Percentiles rank a stretch among this genome's conserved stretches.
phyloP scores from a whole-genome alignment of 2,113 vertebrate species.

The Paramisgurnus dabryanus region DNA sequence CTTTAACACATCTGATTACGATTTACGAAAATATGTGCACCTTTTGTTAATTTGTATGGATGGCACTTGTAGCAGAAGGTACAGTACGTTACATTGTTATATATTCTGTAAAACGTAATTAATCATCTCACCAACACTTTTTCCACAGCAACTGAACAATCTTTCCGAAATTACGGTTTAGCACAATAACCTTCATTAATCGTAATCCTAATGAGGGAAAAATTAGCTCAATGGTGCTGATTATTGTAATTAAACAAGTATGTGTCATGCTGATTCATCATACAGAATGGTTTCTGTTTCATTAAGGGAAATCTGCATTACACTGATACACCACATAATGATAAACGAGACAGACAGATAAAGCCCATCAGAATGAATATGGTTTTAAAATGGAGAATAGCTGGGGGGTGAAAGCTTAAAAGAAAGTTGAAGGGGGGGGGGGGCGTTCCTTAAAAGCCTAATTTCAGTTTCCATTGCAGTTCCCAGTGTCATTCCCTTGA shows the following conservation, averaged over 20 bases:
- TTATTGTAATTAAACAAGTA: background rate
- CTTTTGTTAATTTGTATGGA: too few relatives aligned
- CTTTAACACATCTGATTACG: too few relatives aligned
- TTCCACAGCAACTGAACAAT: too few relatives aligned
- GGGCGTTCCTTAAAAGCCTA: conserved; percentile 63
- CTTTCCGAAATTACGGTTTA: too few relatives aligned
- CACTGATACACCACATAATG: background rate
- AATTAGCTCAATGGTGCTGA: background rate
- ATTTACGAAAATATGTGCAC: too few relatives aligned
- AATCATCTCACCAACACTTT: too few relatives aligned
- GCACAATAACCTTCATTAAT: conserved; percentile 12
- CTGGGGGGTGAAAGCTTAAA: conserved; percentile 51
- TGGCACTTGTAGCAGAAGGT: too few relatives aligned
- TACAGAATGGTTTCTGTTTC: background rate
- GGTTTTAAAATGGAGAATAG: conserved; percentile 34
- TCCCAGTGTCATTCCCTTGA: conserved; percentile 77
- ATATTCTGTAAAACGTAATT: too few relatives aligned
- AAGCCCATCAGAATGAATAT: conserved; percentile 32
- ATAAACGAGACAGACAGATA: conserved; percentile 28
- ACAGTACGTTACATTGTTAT: too few relatives aligned
- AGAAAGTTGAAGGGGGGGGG: conserved; percentile 46
- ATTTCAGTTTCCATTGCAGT: conserved; percentile 72
- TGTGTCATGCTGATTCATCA: background rate
- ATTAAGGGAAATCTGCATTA: background rate
- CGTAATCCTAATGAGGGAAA: background rate